Base-by-base conservation (phyloP, 37 sponge, comb jelly and placozoan species). In the Chondrosia reniformis region DNA sequence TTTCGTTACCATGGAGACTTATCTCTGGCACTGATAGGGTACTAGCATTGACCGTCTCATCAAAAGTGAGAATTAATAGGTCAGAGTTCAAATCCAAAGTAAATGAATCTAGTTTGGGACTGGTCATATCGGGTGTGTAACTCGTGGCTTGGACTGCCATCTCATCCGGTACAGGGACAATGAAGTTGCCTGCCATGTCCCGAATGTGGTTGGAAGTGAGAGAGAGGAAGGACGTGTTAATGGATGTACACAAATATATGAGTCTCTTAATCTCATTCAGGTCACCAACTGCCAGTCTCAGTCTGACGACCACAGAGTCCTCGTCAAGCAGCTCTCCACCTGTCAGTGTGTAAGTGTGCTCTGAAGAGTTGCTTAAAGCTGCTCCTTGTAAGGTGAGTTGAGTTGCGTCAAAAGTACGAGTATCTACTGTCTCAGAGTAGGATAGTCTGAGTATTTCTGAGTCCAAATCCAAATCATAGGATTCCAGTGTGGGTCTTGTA, bases 401-500 rank as follows among this genome's bases (percentile, higher is more conserved):
- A 21, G 80, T 81, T 15, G 86, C 69, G 55, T 84, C 62, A 2
- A 91, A 76, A 32, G 75, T 84, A 27, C 42, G 64, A 8, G 86
- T 88, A 31, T 91, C 87, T 37, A 95, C 82, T 7, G 96, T 91
- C 71, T 95, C 96, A 33, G 92, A 88, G 69, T 89, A 95, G 69
- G 46, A 63, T 30, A 95, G 45, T 25, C 82, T 88, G 22, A 95
- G 73, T 0, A 83, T 28, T 12, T 89, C 92, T 40, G 79, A 37
- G 72, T 95, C 57, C 0, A 89, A 46, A 62, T 95, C 87, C 10
- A 91, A 46, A 45, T 91, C 80, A 57, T 84, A 95, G 0, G 25
- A 27, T 33, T 73, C 82, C 21, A 95, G 85, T 22, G 46, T 45
- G 27, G 96, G 96, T 17, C 77, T 40, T 0, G 84, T 89, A 41